Evolutionary conservation across 2,113 vertebrate genomes (phyloP).

Genomic region (Tychaedon coryphoeus): DNA sequence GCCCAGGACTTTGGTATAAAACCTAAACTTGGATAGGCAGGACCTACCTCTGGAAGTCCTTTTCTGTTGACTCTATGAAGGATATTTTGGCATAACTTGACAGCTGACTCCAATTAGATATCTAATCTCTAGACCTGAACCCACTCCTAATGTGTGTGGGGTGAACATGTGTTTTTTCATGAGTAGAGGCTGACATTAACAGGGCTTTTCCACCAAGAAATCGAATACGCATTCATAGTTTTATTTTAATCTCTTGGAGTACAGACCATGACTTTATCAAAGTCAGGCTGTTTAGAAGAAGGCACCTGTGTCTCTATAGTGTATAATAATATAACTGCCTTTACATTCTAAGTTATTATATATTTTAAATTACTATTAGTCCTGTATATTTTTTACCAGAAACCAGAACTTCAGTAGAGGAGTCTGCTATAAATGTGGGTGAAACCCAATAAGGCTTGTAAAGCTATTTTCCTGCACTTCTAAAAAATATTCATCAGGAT

Average conservation of each 20-base stretch:
- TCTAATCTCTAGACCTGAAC: not conserved
- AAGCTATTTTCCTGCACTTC: not conserved
- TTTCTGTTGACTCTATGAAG: not conserved
- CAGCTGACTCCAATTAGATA: not conserved
- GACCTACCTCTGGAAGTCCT: not conserved
- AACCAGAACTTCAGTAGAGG: not conserved
- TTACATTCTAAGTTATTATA: not conserved
- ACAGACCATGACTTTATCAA: not conserved
- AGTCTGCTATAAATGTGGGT: not conserved
- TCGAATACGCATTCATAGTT: not conserved
- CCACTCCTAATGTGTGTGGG: not conserved
- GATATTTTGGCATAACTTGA: not conserved
- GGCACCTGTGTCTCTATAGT: fast-evolving
- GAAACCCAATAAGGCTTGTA: not conserved
- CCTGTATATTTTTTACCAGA: not conserved
- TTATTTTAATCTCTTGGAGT: not conserved
- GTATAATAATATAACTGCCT: not conserved
- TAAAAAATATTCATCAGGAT: not conserved
- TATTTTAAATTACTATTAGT: not conserved
- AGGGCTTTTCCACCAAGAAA: not conserved
- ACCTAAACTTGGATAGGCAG: not conserved
- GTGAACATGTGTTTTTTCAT: not conserved
- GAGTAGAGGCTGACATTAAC: not conserved
- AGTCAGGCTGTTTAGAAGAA: not conserved
- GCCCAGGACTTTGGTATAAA: not conserved